Percentiles rank a stretch among this genome's conserved stretches.
These are phyloP conservation scores for Coreoperca whiteheadi DNA, from an alignment of 2,113 vertebrate genomes.

Conservation along the genomic window DNA sequence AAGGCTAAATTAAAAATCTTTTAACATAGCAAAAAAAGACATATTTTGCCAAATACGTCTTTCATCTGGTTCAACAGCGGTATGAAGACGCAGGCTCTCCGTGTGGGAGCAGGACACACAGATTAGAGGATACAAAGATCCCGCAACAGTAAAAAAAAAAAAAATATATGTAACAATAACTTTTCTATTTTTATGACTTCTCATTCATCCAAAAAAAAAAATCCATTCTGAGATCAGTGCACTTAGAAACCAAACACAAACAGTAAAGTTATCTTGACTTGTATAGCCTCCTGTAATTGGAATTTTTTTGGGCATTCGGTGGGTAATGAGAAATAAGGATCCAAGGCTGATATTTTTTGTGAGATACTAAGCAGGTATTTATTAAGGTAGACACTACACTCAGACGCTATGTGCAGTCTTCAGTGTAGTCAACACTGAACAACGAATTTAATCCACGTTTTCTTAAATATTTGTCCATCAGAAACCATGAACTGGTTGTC, in stretches of 20 bases:
- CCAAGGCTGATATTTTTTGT: constrained; percentile 22
- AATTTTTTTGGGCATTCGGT: constrained; percentile 5
- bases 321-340: constrained; percentile 18
- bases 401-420: neutral
- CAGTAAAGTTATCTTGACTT: constrained; percentile 6
- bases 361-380: neutral
- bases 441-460: neutral
- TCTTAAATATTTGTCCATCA: neutral
- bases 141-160: neutral
- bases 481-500: neutral
- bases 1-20: neutral
- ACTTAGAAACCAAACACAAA: constrained; percentile 6
- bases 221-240: neutral
- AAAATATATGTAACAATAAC: neutral
- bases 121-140: neutral
- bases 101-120: neutral
- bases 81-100: neutral
- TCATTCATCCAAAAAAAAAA: neutral
- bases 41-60: neutral
- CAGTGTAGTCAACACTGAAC: neutral
- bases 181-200: constrained; percentile 1
- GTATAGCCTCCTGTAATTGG: constrained; percentile 15
- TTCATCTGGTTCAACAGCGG: neutral
- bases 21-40: neutral
- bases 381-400: neutral